Base-by-base conservation (phyloP, 2,888 invertebrate species). In the Agrochola macilenta region DNA sequence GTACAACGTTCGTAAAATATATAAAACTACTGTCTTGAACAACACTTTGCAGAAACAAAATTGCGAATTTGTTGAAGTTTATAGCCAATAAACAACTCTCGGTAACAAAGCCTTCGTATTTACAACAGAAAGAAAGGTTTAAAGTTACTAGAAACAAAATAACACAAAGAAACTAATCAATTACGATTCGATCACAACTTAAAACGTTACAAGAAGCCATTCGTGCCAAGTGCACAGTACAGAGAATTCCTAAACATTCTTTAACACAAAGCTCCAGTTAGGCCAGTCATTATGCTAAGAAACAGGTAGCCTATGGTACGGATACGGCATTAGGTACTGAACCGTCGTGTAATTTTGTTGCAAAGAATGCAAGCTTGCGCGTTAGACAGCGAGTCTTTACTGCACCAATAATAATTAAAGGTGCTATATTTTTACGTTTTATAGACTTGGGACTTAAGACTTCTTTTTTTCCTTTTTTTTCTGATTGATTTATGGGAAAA, bases 231-330 rank as follows among this genome's bases (percentile, higher is more conserved):
- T 64, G 58, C 68, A 86, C 64, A 30, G 83, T 61, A 5, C 54
- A 79, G 76, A 46, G 66, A 74, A 78, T 84, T 81, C 73, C 75
- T 85, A 81, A 86, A 85, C 91, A 93, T 94, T 94, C 93, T 93
- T 86, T 79, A 82, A 87, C 89, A 91, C 92, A 92, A 92, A 93
- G 91, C 91, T 91, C 93, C 91, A 93, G 93, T 94, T 93, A 93
- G 91, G 83, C 88, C 88, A 92, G 93, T 94, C 93, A 95, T 95
- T 95, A 95, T 92, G 90, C 92, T 88, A 83, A 85, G 90, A 91
- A 93, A 93, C 93, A 93, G 93, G 94, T 94, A 95, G 93, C 91
- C 82, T 87, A 68, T 81, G 77, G 83, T 79, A 79, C 78, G 78
- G 82, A 84, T 86, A 79, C 75, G 79, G 85, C 74, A 84, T 80